phyloP scores from a whole-genome alignment of 1,140 invertebrate genomes.

The Adoxophyes honmai region DNA sequence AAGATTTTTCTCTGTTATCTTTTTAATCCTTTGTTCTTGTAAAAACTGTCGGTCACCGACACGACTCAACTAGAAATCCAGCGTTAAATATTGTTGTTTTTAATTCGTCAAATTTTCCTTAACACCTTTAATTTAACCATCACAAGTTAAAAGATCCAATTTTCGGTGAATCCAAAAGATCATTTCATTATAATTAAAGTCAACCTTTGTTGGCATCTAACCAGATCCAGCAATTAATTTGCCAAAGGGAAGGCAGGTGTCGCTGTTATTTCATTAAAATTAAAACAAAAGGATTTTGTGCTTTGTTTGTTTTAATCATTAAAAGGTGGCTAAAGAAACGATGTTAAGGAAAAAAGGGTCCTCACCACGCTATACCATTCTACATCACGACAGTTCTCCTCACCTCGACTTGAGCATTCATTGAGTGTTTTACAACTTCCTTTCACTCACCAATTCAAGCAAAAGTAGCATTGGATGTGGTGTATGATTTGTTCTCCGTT shows the following conservation, averaged over 20 bases:
- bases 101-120: not conserved
- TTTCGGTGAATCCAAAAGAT: not conserved
- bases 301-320: slow-evolving; percentile 10
- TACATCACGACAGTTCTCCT: not conserved
- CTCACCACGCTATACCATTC: not conserved
- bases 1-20: no score
- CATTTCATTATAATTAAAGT: slow-evolving; percentile 7
- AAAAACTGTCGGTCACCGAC: no score
- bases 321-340: not conserved
- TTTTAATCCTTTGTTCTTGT: no score
- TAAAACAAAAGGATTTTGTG: slow-evolving; percentile 11
- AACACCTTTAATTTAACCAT: not conserved
- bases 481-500: not conserved
- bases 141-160: not conserved
- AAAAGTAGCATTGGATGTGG: not conserved
- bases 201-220: not conserved
- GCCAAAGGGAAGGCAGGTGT: slow-evolving; percentile 6
- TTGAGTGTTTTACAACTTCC: not conserved
- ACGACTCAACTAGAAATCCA: not conserved
- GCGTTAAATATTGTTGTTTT: not conserved
- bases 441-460: no score
- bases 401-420: not conserved
- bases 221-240: slow-evolving; percentile 12
- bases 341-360: slow-evolving; percentile 5
- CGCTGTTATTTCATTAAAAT: slow-evolving; percentile 11